Conservation (phyloP, 2,113 vertebrate species). For the Pseudopodoces humilis region DNA sequence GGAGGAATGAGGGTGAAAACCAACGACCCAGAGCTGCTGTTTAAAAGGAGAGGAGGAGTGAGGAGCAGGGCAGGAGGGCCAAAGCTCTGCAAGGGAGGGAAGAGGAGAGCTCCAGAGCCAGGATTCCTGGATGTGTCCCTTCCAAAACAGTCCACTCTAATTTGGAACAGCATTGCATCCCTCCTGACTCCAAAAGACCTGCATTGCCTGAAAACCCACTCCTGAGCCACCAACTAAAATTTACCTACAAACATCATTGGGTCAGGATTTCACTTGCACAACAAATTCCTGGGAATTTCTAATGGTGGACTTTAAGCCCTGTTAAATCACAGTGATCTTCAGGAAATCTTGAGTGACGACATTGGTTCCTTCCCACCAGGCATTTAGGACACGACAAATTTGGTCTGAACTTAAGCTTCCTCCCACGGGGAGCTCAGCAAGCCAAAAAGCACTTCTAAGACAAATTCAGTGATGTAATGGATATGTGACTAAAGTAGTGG, state of each 20-base stretch:
- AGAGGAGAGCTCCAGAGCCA: not conserved
- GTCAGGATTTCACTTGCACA: not conserved
- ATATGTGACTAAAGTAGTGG: not conserved
- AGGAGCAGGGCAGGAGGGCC: not conserved
- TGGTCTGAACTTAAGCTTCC: conserved; percentile 21
- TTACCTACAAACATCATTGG: rapidly evolving
- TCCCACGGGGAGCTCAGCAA: not conserved
- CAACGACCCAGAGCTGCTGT: rapidly evolving
- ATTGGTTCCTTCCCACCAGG: not conserved
- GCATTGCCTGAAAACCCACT: not conserved
- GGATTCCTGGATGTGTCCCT: not conserved
- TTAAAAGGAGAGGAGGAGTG: not conserved
- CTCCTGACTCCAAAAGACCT: not conserved
- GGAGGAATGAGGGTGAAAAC: not conserved
- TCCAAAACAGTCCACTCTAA: not conserved
- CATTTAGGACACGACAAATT: conserved; percentile 15
- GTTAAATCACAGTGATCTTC: not conserved
- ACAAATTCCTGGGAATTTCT: not conserved
- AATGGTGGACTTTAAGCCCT: not conserved
- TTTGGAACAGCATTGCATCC: rapidly evolving
- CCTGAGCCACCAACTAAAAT: not conserved
- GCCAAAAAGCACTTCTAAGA: conserved; percentile 24
- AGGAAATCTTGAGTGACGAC: not conserved
- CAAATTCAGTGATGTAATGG: conserved; percentile 3
- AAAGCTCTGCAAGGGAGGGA: not conserved